Evolutionary conservation across 2,888 invertebrate genomes (phyloP), one percentile per base, ranked within the genome.

Genomic region (Sicus ferrugineus): DNA sequence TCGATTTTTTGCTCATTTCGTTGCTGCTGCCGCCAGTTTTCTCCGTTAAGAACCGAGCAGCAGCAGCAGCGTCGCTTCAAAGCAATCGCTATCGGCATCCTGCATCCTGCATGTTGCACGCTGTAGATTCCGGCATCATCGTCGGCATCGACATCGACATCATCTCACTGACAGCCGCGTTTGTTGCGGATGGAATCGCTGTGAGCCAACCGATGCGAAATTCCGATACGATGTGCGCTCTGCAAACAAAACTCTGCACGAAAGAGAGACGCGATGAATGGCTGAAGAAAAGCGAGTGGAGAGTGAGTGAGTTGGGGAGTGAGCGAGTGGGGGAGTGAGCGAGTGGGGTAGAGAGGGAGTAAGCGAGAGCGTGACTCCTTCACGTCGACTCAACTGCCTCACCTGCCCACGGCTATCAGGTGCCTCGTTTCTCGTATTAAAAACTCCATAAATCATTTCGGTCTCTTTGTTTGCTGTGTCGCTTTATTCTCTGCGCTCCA

Each of bases 31-130:
- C 11, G 21, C 23, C 2, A 16, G 42, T 42, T n/a, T 42, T 14
- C 42, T 7, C 4, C 42, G 11, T 16, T 14, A n/a, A n/a, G 16
- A 54, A 14, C 9, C 54, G 11, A 54, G 14, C 54, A 2, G 16
- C 14, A 9, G 23, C 11, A 54, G 14, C 54, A 2, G 16, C 14
- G 4, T 54, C 11, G 14, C 3, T 26, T 26, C 14, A 54, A 23
- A 54, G 54, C 54, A 26, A 54, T 23, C 54, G 54, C 54, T 54
- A 1, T 23, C 52, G 52, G 19, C 52, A 52, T 52, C 52, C 21
- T 28, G 19, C 52, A 9, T 52, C 48, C 34, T 34, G 34, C 14
- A 34, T 23, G 50, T 21, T 52, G 50, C 50, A 52, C 21, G 50
- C 21, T 52, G 50, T 21, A 52, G 23, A 21, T 52, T 11, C 16